phyloP scores from a whole-genome alignment of 2,888 invertebrate genomes.

The Malacosoma neustria region DNA sequence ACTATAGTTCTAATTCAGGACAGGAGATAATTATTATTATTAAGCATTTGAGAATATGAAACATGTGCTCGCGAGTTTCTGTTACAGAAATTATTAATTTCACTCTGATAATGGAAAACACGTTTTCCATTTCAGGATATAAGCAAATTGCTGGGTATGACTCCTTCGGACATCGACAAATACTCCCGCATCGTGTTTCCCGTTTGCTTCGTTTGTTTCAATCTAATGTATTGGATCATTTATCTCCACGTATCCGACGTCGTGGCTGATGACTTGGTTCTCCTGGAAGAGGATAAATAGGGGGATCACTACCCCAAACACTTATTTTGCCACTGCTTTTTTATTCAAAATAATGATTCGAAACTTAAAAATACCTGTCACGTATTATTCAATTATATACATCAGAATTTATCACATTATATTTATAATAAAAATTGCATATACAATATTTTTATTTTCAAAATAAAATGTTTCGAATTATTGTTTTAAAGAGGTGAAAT shows the following conservation, averaged over 20 bases:
- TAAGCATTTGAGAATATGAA: too few species aligned
- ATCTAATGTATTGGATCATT: constrained; percentile 98
- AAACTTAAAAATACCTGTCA: too few species aligned
- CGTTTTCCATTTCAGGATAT: constrained; percentile 76
- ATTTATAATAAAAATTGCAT: too few species aligned
- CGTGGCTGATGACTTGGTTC: constrained; percentile 93
- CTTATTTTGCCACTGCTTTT: constrained; percentile 45
- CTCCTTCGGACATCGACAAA: constrained; percentile 99
- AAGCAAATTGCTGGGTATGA: constrained; percentile 93
- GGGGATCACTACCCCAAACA: constrained; percentile 43
- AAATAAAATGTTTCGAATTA: constrained; percentile 47
- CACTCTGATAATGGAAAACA: background rate
- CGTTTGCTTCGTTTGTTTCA: constrained; percentile 98
- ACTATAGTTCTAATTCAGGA: too few species aligned
- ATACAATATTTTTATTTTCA: background rate
- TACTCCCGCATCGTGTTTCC: constrained; percentile 99
- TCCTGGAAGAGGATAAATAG: constrained; percentile 80
- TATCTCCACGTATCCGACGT: constrained; percentile 97
- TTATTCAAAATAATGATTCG: constrained; percentile 46
- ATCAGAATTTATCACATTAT: too few species aligned
- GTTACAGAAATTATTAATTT: background rate
- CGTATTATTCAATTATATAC: too few species aligned
- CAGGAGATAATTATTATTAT: too few species aligned
- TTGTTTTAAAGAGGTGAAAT: constrained; percentile 49
- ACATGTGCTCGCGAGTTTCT: background rate